Conservation (phyloP, 2,797 vertebrate genomes). For the Bradypus variegatus region DNA sequence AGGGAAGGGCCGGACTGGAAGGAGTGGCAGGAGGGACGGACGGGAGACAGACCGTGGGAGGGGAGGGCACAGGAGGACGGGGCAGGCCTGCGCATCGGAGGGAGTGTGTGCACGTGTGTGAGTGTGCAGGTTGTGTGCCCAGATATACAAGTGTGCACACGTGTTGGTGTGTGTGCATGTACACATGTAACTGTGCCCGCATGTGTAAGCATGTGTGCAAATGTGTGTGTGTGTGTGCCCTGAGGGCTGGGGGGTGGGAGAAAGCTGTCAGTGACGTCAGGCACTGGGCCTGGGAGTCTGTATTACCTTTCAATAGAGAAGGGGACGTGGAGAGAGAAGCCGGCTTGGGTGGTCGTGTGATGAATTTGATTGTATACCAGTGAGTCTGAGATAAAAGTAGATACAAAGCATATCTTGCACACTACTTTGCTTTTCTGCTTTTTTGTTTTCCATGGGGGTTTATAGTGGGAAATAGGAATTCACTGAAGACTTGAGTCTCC, state of each 20-base stretch:
- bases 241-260: not conserved
- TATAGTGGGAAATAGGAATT: constrained; percentile 25
- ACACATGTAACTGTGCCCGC: too few species aligned
- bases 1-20: not conserved
- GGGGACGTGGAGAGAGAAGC: not conserved
- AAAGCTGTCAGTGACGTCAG: not conserved
- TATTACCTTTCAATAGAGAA: constrained; percentile 33
- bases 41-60: not conserved
- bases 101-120: not conserved
- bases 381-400: not conserved
- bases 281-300: constrained; percentile 19
- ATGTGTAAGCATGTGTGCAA: rapidly evolving
- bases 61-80: not conserved
- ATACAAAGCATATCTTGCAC: not conserved
- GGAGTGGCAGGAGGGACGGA: not conserved
- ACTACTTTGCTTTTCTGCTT: not conserved
- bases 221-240: not conserved
- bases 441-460: not conserved
- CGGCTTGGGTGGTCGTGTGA: not conserved
- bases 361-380: not conserved
- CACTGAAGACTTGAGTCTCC: not conserved
- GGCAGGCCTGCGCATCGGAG: too few species aligned
- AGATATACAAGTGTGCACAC: too few species aligned
- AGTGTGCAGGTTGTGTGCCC: not conserved
- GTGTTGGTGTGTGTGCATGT: too few species aligned